Evolutionary conservation across 2,888 invertebrate species (phyloP).

Genomic region (Mythimna impura): DNA sequence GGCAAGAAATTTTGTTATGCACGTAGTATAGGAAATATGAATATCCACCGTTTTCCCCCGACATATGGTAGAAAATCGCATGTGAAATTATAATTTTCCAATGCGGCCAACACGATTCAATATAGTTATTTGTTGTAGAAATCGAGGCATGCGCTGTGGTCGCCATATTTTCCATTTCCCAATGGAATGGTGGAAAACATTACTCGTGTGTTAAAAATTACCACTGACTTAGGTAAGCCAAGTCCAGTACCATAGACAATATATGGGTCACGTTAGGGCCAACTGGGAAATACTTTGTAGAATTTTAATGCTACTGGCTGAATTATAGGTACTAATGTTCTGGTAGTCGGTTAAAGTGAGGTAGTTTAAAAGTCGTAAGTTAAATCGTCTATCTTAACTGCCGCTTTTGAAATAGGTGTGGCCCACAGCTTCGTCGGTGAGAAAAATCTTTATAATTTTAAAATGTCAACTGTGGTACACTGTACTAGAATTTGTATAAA

Average conservation of each 20-base stretch:
- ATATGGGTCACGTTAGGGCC: constrained; percentile 43
- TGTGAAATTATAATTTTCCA: constrained; percentile 45
- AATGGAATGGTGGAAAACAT: constrained; percentile 58
- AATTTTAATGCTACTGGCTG: constrained; percentile 44
- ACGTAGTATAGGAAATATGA: constrained; percentile 20
- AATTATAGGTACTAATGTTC: constrained; percentile 40
- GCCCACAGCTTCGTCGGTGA: background rate
- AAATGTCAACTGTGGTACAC: background rate
- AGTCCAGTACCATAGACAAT: constrained; percentile 27
- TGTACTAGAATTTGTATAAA: background rate
- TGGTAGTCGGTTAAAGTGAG: constrained; percentile 6
- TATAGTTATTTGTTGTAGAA: constrained; percentile 71
- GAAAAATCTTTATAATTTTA: background rate
- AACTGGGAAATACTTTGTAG: constrained; percentile 39
- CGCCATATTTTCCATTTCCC: constrained; percentile 74
- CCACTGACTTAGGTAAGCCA: constrained; percentile 38
- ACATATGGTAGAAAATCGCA: constrained; percentile 54
- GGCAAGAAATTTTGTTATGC: constrained; percentile 62
- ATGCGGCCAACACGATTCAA: constrained; percentile 59
- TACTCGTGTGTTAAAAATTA: constrained; percentile 64
- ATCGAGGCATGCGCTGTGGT: constrained; percentile 66
- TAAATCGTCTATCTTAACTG: constrained; percentile 2
- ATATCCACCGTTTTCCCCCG: constrained; percentile 44
- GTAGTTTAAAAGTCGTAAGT: constrained; percentile 38
- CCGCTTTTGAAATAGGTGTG: constrained; percentile 1